Conservation (phyloP, 64 coral and sea anemone genomes). For the Astreopora myriophthalma region DNA sequence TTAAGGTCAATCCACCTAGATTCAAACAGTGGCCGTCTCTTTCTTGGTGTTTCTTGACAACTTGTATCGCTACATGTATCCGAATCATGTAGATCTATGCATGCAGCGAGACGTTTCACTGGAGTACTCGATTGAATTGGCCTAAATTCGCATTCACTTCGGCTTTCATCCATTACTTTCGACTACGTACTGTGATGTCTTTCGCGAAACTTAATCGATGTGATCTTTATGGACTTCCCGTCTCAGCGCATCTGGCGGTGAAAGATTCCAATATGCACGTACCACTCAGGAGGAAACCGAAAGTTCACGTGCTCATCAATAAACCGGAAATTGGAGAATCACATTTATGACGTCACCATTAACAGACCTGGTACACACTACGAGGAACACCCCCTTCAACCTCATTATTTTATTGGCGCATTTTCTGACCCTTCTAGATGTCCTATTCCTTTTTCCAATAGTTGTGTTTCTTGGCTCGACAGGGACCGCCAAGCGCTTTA, state of each 20-base stretch:
- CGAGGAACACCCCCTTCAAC: neutral
- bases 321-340: neutral
- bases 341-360: neutral
- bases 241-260: neutral
- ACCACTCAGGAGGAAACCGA: neutral
- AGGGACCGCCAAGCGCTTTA: neutral
- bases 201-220: neutral
- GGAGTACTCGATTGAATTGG: neutral
- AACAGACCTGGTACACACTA: neutral
- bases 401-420: neutral
- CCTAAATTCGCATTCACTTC: neutral
- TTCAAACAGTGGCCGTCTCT: neutral
- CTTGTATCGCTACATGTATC: neutral
- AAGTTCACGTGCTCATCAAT: neutral
- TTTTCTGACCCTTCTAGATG: neutral
- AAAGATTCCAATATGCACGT: neutral
- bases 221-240: neutral
- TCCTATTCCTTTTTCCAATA: neutral
- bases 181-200: too few relatives aligned
- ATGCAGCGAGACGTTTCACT: neutral
- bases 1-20: neutral
- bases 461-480: neutral
- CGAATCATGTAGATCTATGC: neutral
- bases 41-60: neutral
- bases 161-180: neutral